These are phyloP conservation scores for Piprites chloris DNA, from an alignment of 2,113 vertebrate species.

Conservation along the genomic window DNA sequence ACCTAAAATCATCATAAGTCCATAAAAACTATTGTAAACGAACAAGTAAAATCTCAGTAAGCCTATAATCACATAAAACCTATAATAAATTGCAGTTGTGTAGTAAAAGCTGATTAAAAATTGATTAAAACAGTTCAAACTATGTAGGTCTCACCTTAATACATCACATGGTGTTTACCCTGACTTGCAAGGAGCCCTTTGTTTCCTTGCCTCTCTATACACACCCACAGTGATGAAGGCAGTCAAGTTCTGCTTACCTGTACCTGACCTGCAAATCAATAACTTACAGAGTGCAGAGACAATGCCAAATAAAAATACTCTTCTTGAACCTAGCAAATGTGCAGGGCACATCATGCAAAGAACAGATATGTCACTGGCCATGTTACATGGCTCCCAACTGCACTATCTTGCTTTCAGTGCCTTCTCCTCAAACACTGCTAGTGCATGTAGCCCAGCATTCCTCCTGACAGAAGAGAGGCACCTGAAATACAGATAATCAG, in stretches of 20 bases:
- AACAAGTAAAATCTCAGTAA: conserved; percentile 10
- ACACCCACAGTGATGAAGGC: background rate
- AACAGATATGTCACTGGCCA: background rate
- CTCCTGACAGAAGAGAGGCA: background rate
- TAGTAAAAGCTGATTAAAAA: conserved; percentile 43
- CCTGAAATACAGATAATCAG: background rate
- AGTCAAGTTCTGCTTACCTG: background rate
- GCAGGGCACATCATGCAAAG: background rate
- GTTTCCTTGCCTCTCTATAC: background rate
- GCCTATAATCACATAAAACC: background rate
- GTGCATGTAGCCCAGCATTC: background rate
- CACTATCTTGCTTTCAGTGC: background rate
- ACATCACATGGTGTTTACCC: background rate
- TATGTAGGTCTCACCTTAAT: background rate
- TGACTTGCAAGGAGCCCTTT: background rate
- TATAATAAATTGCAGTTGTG: conserved; percentile 30
- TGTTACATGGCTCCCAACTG: background rate
- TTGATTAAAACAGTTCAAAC: conserved; percentile 23
- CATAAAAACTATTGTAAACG: conserved; percentile 14
- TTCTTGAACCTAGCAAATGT: background rate
- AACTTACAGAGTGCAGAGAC: background rate
- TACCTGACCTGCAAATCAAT: background rate
- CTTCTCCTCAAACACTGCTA: background rate
- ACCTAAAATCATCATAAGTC: background rate
- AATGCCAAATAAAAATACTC: background rate